Base-by-base conservation (phyloP, 2,888 invertebrate species). In the Zaprionus obscuricornis region DNA sequence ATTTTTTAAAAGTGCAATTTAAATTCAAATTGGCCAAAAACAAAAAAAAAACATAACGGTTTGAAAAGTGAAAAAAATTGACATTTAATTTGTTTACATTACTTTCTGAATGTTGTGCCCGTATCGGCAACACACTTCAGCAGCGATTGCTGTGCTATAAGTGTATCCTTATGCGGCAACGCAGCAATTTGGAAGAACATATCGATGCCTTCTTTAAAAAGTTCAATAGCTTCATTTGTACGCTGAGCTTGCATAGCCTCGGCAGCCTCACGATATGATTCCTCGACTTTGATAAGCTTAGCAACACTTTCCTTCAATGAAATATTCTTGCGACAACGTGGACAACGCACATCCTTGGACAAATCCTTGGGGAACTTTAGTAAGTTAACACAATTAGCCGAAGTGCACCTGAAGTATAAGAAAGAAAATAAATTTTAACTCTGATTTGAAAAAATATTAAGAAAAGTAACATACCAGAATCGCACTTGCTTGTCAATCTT, bases 61-160 rank as follows among this genome's bases (percentile, higher is more conserved):
- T 10, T 16, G 39, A 62, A 63, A 63, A 43, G 63, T 31, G 16
- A n/a, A 13, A 47, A 17, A 63, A 37, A 42, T 52, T 20, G 33
- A 63, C 57, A n/a, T n/a, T n/a, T 3, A 39, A 29, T 33, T 3
- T 11, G n/a, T 11, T 10, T 20, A 13, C 4, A 22, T 60, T 71
- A 82, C 50, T 78, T 87, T 40, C 63, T 85, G 6, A 86, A 87
- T 2, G 84, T 85, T 2, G 76, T 85, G 8, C 87, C 89, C 14
- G 75, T 85, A 31, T 92, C 90, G 0, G 94, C 93, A 74, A 92
- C 92, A 81, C 95, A 95, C 0, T 93, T 91, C 1, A 94, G 91
- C 24, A 95, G 88, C 0, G 94, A 92, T 79, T 95, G 94, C 88
- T 96, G 94, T 0, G 94, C 94, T 18, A 94, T 89, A 39, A 94